Evolutionary conservation across 2,113 vertebrate genomes (phyloP), one percentile per base, ranked within the genome.

Genomic region (Calypte anna): DNA sequence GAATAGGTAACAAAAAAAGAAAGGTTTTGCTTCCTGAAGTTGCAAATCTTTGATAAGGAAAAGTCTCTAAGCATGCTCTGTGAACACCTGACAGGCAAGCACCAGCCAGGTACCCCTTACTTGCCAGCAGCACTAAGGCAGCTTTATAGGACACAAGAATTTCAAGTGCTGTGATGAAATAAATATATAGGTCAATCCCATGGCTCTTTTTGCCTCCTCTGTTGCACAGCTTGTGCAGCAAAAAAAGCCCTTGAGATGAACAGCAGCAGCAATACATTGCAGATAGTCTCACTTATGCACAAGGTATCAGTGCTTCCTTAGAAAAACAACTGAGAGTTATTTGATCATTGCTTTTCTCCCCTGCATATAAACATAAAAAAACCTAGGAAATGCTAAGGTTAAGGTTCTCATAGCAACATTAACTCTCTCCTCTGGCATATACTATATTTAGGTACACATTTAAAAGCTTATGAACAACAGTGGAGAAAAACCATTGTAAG

Each of bases 381-480:
- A 66, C 86, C 50, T 86, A 90, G 70, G 63, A 96, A 95, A 94
- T 90, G 75, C 87, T 88, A 75, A 96, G 96, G 92, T 96, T 90
- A 97, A 96, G 92, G 96, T 97, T 97, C 92, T 97, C 94, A 95
- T 95, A 96, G 95, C 95, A 96, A 96, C 94, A 97, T 97, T 92
- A 91, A 94, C 83, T 94, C 91, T 95, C 94, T 94, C 92, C 69
- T 87, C 90, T 94, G 86, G 61, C 84, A 90, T 70, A 95, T 38
- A 75, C 95, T 96, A 93, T 95, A 96, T 95, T 96, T 94, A 97
- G 95, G 84, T 77, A 92, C 77, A 82, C 51, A 67, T 74, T 88
- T 93, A 80, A 90, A 90, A 94, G 89, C 72, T 72, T 83, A 57
- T 43, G 75, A 93, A 92, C 94, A 93, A 92, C 44, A 84, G 80